Evolutionary conservation across 2,797 vertebrate genomes (phyloP).

Genomic region (Schizopygopsis pylzovi): DNA sequence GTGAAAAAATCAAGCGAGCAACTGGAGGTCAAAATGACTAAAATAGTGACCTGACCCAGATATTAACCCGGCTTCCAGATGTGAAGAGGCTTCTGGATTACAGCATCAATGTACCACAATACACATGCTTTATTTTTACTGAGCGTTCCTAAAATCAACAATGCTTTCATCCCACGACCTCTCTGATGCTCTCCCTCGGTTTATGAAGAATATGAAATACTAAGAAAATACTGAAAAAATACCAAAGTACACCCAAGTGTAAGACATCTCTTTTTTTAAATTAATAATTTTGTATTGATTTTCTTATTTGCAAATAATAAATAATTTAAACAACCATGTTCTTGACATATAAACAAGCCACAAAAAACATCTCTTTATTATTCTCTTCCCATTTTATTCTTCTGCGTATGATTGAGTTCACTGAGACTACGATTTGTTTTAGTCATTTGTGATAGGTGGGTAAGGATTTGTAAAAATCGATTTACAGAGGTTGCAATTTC

Average conservation of each 20-base stretch:
- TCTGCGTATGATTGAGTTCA: not conserved
- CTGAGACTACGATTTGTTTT: not conserved
- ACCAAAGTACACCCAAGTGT: not conserved
- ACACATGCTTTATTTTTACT: conserved; percentile 75
- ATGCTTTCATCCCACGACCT: not conserved
- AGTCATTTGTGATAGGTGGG: not conserved
- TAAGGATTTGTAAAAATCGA: not conserved
- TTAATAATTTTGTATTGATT: not conserved
- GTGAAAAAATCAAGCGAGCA: conserved; percentile 31
- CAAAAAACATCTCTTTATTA: not conserved
- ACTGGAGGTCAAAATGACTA: conserved; percentile 72
- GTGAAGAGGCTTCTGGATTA: conserved; percentile 77
- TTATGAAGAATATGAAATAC: not conserved
- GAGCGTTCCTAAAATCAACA: conserved; percentile 71
- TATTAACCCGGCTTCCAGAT: conserved; percentile 83
- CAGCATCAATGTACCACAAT: conserved; percentile 73
- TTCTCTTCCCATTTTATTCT: not conserved
- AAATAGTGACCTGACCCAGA: conserved; percentile 80
- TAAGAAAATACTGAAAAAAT: not conserved
- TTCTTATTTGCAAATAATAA: not conserved
- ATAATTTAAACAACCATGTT: not conserved
- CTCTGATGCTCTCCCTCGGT: not conserved
- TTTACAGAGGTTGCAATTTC: not conserved
- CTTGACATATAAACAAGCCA: not conserved
- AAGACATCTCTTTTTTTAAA: not conserved